These are phyloP conservation scores for Laodelphax striatellus DNA, from an alignment of 1,140 invertebrate genomes.

Conservation along the genomic window DNA sequence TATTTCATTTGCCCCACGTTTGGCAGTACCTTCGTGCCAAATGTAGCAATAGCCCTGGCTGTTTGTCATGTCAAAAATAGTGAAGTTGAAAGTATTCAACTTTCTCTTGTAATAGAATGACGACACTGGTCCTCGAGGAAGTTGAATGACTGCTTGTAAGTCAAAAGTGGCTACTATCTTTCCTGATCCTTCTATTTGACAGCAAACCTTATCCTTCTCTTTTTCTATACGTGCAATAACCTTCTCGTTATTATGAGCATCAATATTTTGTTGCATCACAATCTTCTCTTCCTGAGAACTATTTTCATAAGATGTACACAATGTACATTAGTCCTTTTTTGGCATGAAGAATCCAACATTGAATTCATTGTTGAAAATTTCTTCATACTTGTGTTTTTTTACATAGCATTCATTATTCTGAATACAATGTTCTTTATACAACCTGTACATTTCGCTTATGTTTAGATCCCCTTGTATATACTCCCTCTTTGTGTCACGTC, in stretches of 20 bases:
- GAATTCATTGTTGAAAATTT: conserved; percentile 10
- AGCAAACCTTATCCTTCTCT: not conserved
- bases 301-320: conserved; percentile 5
- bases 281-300: not conserved
- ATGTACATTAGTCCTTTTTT: conserved; percentile 21
- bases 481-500: conserved; percentile 11
- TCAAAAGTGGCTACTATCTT: conserved; percentile 6
- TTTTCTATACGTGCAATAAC: not conserved
- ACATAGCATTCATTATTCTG: conserved; percentile 13
- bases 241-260: not conserved
- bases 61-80: not conserved
- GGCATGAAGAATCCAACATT: conserved; percentile 9
- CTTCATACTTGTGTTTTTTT: conserved; percentile 2
- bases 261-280: not conserved
- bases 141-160: conserved; percentile 8
- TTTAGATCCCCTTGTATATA: conserved; percentile 15
- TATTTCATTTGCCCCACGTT: conserved; percentile 11
- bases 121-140: conserved; percentile 7
- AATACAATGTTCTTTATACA: conserved; percentile 13
- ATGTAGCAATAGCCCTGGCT: conserved; percentile 6
- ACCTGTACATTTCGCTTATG: conserved; percentile 13
- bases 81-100: conserved; percentile 15
- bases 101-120: conserved; percentile 14
- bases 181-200: conserved; percentile 3
- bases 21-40: conserved; percentile 9